Conservation (phyloP, 2,888 invertebrate genomes). For the Cheilosia variabilis region DNA sequence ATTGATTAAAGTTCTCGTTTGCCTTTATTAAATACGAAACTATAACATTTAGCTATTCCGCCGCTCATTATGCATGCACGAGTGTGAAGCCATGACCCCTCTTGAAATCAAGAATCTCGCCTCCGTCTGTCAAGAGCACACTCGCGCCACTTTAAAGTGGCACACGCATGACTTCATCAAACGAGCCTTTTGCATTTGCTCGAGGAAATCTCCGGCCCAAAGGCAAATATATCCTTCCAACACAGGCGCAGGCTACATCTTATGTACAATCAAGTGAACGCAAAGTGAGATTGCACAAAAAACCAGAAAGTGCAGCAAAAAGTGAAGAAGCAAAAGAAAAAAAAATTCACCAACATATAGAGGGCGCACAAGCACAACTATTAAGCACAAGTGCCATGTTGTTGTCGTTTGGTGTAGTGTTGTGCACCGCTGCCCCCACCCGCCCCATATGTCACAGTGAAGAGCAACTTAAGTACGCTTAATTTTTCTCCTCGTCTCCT, state of each 20-base stretch:
- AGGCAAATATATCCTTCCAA: conserved; percentile 58
- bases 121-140: conserved; percentile 12
- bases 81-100: conserved; percentile 52
- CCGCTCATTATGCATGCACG: conserved; percentile 33
- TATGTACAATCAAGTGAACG: conserved; percentile 45
- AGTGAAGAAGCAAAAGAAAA: conserved; percentile 16
- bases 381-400: conserved; percentile 73
- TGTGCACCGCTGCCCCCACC: conserved; percentile 30
- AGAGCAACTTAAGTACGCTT: conserved; percentile 68
- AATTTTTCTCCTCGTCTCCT: conserved; percentile 37
- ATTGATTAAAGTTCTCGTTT: conserved; percentile 55
- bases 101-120: conserved; percentile 11
- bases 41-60: conserved; percentile 36
- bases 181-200: conserved; percentile 58
- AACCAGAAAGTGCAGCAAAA: conserved; percentile 35
- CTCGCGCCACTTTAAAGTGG: conserved; percentile 61
- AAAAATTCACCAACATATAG: conserved; percentile 49
- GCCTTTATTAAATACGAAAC: conserved; percentile 31
- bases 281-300: conserved; percentile 40
- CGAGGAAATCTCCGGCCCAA: conserved; percentile 32
- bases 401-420: conserved; percentile 59
- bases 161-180: conserved; percentile 72
- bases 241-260: conserved; percentile 28
- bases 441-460: conserved; percentile 31
- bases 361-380: conserved; percentile 72